Evolutionary conservation across 2,888 invertebrate genomes (phyloP).

Genomic region (Meiosimyza platycephala): DNA sequence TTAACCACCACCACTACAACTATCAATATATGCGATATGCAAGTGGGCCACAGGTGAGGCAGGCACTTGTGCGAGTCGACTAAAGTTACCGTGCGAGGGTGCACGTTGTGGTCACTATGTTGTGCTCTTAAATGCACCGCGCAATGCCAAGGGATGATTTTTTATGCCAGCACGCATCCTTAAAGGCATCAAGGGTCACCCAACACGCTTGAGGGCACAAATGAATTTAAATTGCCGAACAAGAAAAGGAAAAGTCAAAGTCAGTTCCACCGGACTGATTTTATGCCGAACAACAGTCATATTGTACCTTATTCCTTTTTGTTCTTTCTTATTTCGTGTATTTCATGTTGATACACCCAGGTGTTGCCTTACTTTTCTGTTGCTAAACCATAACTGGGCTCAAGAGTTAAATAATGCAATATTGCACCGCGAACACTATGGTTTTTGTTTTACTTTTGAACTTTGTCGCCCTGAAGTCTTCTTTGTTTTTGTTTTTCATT

Average conservation of each 20-base stretch:
- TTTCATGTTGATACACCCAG: slow-evolving; percentile 9
- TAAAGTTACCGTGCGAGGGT: slow-evolving; percentile 6
- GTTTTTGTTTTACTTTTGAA: slow-evolving; percentile 12
- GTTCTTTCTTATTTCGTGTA: background rate
- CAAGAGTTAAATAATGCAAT: slow-evolving; percentile 34
- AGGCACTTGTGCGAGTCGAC: background rate
- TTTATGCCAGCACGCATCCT: slow-evolving; percentile 24
- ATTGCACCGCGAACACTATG: slow-evolving; percentile 5
- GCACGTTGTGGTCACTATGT: slow-evolving; percentile 19
- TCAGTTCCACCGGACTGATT: slow-evolving; percentile 34
- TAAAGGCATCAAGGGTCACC: background rate
- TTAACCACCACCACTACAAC: slow-evolving; percentile 51
- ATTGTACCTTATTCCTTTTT: slow-evolving; percentile 13
- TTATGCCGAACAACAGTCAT: slow-evolving; percentile 19
- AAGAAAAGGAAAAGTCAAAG: too few species aligned
- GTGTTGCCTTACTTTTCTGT: slow-evolving; percentile 27
- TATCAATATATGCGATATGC: background rate
- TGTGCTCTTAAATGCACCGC: background rate
- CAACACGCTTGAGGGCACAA: slow-evolving; percentile 13
- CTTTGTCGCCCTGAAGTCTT: background rate
- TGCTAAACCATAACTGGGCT: slow-evolving; percentile 13
- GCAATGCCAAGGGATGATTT: slow-evolving; percentile 7
- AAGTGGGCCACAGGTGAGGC: slow-evolving; percentile 20
- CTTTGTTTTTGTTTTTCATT: background rate
- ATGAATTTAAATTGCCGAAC: background rate